Evolutionary conservation across 2,797 vertebrate species (phyloP).

Genomic region (Myotis pilosus): DNA sequence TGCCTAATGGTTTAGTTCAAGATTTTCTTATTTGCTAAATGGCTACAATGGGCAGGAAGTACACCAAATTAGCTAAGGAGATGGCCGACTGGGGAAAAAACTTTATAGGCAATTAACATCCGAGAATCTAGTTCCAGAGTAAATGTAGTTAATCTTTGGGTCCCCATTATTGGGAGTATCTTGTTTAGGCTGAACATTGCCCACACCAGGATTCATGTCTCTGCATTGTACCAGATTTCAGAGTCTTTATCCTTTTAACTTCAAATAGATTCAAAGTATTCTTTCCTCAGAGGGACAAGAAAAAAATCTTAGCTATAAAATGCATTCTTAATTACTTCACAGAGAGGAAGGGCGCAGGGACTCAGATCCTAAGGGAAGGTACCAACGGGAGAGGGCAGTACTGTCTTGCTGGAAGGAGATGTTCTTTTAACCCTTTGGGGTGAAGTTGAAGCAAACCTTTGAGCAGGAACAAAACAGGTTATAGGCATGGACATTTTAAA

Average conservation of each 20-base stretch:
- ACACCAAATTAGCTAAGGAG: conserved; percentile 31
- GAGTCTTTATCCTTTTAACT: conserved; percentile 28
- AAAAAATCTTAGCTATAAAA: not conserved
- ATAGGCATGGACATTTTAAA: not conserved
- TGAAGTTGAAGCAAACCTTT: not conserved
- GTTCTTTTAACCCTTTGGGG: not conserved
- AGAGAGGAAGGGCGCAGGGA: not conserved
- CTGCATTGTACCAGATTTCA: not conserved
- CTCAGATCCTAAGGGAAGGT: not conserved
- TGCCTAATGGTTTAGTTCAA: conserved; percentile 27
- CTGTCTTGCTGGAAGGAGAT: not conserved
- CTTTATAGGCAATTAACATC: not conserved
- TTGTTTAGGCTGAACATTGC: not conserved
- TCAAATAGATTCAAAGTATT: not conserved
- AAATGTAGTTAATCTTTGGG: not conserved
- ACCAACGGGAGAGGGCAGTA: not conserved
- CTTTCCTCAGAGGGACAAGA: not conserved
- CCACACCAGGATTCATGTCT: not conserved
- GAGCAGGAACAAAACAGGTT: not conserved
- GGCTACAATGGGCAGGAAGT: conserved; percentile 15
- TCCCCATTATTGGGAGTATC: not conserved
- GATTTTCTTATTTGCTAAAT: conserved; percentile 31
- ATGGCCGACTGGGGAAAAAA: not conserved
- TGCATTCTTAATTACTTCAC: conserved; percentile 2
- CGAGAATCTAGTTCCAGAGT: not conserved